Conservation (phyloP, 2,888 invertebrate genomes). For the Listrodromus nycthemerus region DNA sequence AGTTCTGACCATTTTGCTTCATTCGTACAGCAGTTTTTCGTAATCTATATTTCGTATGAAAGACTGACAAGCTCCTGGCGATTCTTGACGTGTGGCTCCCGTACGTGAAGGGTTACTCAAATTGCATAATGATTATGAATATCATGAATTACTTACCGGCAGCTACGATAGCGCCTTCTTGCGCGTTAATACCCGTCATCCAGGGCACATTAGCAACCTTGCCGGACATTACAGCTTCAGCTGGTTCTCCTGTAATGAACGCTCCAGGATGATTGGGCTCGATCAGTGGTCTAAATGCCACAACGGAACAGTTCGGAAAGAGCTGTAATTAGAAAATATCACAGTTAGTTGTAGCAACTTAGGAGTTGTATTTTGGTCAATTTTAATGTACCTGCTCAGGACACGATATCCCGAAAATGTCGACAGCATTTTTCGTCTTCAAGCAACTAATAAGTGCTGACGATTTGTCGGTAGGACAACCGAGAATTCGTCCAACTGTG, state of each 20-base stretch:
- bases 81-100: no score
- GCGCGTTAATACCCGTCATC: slow-evolving; percentile 90
- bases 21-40: no score
- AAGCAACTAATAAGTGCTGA: slow-evolving; percentile 87
- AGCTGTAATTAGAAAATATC: background rate
- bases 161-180: slow-evolving; percentile 90
- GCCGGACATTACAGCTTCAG: slow-evolving; percentile 85
- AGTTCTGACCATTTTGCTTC: no score
- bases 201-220: slow-evolving; percentile 87
- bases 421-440: slow-evolving; percentile 87
- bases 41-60: no score
- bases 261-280: slow-evolving; percentile 89
- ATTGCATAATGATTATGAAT: background rate
- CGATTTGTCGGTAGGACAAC: slow-evolving; percentile 86
- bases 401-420: slow-evolving; percentile 87
- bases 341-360: background rate
- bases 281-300: slow-evolving; percentile 90
- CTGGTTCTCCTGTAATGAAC: slow-evolving; percentile 89
- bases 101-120: background rate
- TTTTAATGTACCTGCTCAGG: slow-evolving; percentile 87
- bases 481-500: slow-evolving; percentile 87
- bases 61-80: no score
- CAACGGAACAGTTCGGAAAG: background rate
- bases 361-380: background rate
- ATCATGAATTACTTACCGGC: slow-evolving; percentile 84